Conservation (phyloP, 1,140 invertebrate species). For the Propsilocerus akamusi region DNA sequence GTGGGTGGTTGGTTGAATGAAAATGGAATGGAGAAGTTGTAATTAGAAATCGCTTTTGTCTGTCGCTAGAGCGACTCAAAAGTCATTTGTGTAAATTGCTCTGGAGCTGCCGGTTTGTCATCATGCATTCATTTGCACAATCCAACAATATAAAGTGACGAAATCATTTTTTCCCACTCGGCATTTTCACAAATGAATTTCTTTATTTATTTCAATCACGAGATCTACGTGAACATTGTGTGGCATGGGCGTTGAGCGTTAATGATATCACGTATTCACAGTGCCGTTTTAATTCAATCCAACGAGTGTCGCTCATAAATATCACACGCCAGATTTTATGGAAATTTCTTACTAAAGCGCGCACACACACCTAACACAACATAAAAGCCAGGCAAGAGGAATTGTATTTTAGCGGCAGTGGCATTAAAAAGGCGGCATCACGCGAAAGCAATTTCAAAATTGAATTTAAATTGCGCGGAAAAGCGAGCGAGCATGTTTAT, state of each 20-base stretch:
- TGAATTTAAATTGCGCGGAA: constrained; percentile 3
- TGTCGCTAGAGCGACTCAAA: too few species aligned
- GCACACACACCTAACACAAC: too few species aligned
- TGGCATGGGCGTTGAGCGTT: not conserved
- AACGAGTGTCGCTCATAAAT: not conserved
- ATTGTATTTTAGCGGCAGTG: too few species aligned
- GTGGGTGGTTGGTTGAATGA: too few species aligned
- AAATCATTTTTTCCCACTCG: not conserved
- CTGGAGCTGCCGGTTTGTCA: too few species aligned
- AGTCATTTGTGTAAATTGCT: too few species aligned
- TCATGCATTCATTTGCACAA: not conserved
- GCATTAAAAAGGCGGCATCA: not conserved
- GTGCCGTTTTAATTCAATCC: not conserved
- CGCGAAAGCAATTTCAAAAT: constrained; percentile 3
- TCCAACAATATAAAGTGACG: too few species aligned
- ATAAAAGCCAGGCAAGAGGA: not conserved
- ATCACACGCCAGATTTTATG: too few species aligned
- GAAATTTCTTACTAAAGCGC: too few species aligned
- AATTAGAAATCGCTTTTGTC: too few species aligned
- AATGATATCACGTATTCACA: constrained; percentile 2
- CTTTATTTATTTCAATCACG: constrained; percentile 4
- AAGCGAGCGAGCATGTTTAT: not conserved
- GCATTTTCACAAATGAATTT: too few species aligned
- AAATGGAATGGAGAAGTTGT: too few species aligned
- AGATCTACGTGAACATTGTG: not conserved